Evolutionary conservation across 2,113 vertebrate genomes (phyloP).

Genomic region (Osmerus eperlanus): DNA sequence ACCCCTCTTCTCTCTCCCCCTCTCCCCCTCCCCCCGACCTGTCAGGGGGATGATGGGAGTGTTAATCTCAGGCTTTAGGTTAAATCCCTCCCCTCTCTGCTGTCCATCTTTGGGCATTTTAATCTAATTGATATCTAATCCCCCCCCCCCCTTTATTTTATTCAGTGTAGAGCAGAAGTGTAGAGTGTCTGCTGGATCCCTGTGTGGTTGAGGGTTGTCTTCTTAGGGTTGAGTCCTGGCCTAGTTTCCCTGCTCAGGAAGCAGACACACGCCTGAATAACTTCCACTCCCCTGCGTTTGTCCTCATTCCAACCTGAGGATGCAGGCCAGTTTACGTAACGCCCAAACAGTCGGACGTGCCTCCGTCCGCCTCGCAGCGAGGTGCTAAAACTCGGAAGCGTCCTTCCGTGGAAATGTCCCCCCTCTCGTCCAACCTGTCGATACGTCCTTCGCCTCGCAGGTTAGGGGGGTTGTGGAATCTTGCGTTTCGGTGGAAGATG

Average conservation of each 20-base stretch:
- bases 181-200: slow-evolving; percentile 7
- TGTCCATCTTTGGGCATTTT: slow-evolving; percentile 27
- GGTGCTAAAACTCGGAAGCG: too few relatives aligned
- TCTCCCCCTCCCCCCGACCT: too few relatives aligned
- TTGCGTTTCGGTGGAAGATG: too few relatives aligned
- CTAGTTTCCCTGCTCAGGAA: slow-evolving; percentile 30
- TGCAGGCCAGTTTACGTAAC: too few relatives aligned
- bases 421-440: too few relatives aligned
- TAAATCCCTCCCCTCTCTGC: slow-evolving; percentile 39
- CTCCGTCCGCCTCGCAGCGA: neutral
- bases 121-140: slow-evolving; percentile 40
- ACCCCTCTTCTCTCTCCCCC: neutral
- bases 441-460: too few relatives aligned
- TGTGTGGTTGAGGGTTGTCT: slow-evolving; percentile 11
- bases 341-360: too few relatives aligned
- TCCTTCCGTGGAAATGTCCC: too few relatives aligned
- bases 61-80: slow-evolving; percentile 45
- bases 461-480: too few relatives aligned
- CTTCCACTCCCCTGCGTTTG: slow-evolving; percentile 23
- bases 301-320: neutral
- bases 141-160: neutral
- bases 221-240: slow-evolving; percentile 4
- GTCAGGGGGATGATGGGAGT: slow-evolving; percentile 16
- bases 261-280: slow-evolving; percentile 29
- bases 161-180: neutral